Conservation (phyloP, 1,140 invertebrate species). For the Anagrus nilaparvatae region DNA sequence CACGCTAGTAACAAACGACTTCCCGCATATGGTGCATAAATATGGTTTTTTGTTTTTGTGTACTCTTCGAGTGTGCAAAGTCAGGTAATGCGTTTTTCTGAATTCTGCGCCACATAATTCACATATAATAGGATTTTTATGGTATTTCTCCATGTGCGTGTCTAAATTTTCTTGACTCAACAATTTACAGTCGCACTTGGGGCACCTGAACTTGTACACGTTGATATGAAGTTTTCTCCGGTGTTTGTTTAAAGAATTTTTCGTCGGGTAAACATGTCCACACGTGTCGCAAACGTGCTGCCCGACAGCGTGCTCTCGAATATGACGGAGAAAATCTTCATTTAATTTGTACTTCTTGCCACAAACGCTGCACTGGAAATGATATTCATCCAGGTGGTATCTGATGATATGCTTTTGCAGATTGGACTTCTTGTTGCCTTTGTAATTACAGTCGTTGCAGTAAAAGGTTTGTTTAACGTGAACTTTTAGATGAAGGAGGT, state of each 20-base stretch:
- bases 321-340: constrained; percentile 18
- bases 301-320: constrained; percentile 22
- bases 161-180: constrained; percentile 24
- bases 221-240: constrained; percentile 21
- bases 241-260: constrained; percentile 23
- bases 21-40: constrained; percentile 28
- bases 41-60: constrained; percentile 28
- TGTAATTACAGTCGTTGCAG: neutral
- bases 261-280: constrained; percentile 23
- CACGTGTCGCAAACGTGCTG: constrained; percentile 29
- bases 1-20: constrained; percentile 23
- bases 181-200: constrained; percentile 22
- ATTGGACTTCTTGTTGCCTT: neutral
- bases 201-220: constrained; percentile 24
- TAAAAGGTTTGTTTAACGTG: too few species aligned
- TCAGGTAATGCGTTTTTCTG: constrained; percentile 23
- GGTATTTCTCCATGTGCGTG: constrained; percentile 25
- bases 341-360: constrained; percentile 26
- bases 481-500: too few species aligned
- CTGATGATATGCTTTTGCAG: too few species aligned
- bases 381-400: constrained; percentile 15
- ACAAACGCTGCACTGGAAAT: constrained; percentile 22
- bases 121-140: constrained; percentile 49
- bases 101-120: constrained; percentile 63
- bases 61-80: constrained; percentile 25